Evolutionary conservation across 92 coral and sea anemone genomes (phyloP).

Genomic region (Bergia sp.): DNA sequence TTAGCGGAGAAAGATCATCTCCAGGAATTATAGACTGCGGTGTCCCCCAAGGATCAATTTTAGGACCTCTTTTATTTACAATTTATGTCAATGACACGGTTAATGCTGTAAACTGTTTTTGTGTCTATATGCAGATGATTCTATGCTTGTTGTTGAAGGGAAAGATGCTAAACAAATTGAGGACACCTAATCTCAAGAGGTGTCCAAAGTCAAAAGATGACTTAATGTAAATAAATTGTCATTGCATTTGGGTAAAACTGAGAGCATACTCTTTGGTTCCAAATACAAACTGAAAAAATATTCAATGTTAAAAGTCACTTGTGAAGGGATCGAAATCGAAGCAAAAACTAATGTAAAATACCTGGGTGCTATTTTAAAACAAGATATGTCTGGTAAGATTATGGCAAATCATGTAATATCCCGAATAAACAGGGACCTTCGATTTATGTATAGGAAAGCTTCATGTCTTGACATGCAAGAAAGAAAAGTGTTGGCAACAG

Average conservation of each 20-base stretch:
- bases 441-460: neutral
- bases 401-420: neutral
- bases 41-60: conserved; percentile 43
- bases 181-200: neutral
- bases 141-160: neutral
- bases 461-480: neutral
- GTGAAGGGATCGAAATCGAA: neutral
- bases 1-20: conserved; percentile 19
- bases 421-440: neutral
- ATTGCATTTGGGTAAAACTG: neutral
- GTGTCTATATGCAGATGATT: neutral
- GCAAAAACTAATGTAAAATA: neutral
- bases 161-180: neutral
- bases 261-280: neutral
- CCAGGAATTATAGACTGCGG: conserved; percentile 31
- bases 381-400: neutral
- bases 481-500: neutral
- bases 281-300: neutral
- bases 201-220: neutral
- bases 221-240: neutral
- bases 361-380: neutral
- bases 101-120: neutral
- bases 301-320: neutral
- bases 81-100: neutral
- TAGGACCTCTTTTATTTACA: conserved; percentile 27